These are phyloP conservation scores for Aplidium turbinatum DNA, from an alignment of 23 tunicate genomes.

Conservation along the genomic window DNA sequence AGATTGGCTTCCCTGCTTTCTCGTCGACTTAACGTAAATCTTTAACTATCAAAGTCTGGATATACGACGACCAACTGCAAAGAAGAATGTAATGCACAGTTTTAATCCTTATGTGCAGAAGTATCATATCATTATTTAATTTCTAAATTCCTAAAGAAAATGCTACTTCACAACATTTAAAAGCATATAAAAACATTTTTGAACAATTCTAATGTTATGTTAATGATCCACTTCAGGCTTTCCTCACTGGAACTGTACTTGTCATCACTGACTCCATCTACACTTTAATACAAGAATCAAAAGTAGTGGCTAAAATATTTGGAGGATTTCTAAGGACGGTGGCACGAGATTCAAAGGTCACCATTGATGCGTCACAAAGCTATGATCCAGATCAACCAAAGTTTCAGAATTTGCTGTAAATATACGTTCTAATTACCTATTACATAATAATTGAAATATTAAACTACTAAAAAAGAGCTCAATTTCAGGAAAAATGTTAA, in stretches of 20 bases:
- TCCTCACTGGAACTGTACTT: conserved; percentile 37
- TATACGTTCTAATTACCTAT: neutral
- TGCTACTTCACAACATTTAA: no score
- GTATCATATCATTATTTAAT: no score
- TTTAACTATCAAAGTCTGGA: no score
- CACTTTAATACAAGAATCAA: conserved; percentile 6
- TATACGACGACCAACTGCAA: no score
- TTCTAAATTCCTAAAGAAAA: no score
- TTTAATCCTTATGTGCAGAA: no score
- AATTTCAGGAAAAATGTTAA: no score
- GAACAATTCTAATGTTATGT: no score
- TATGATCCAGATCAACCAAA: conserved; percentile 36
- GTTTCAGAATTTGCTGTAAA: neutral
- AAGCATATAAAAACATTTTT: no score
- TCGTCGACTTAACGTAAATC: no score
- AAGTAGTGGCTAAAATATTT: conserved; percentile 21
- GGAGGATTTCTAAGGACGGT: conserved; percentile 29
- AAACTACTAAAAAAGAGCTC: neutral
- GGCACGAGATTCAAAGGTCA: conserved; percentile 27
- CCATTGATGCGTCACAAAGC: conserved; percentile 55
- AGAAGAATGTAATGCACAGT: no score
- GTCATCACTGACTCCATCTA: neutral
- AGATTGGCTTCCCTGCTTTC: no score
- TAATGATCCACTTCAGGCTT: conserved; percentile 28
- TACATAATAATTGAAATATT: neutral